phyloP scores from a whole-genome alignment of 2,797 vertebrate species.

The Valencia hispanica region DNA sequence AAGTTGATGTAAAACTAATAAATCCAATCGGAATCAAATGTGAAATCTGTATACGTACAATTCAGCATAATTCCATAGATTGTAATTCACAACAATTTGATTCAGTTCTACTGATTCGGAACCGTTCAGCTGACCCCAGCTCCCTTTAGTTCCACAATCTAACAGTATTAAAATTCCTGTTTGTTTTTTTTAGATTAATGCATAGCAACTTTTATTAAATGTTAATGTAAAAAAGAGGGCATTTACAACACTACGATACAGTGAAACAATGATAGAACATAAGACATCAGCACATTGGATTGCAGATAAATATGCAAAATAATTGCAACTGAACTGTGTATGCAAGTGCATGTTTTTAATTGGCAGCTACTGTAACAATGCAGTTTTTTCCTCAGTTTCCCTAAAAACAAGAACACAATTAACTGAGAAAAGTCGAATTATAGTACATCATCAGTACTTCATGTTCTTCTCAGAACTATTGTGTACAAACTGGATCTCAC shows the following conservation, averaged over 20 bases:
- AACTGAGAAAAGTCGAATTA: constrained; percentile 28
- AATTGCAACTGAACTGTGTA: not conserved
- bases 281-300: not conserved
- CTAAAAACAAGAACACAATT: constrained; percentile 17
- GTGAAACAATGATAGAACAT: not conserved
- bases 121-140: not conserved
- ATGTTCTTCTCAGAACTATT: not conserved
- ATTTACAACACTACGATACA: not conserved
- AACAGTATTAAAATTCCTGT: not conserved
- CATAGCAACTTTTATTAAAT: not conserved
- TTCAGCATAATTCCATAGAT: not conserved
- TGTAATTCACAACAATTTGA: not conserved
- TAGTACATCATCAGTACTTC: not conserved
- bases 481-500: not conserved
- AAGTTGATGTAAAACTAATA: not conserved
- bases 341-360: constrained; percentile 21
- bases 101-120: not conserved
- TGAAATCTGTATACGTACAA: not conserved
- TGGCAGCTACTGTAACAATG: constrained; percentile 14
- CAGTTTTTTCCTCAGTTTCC: constrained; percentile 10
- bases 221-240: not conserved
- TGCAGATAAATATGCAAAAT: not conserved
- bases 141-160: not conserved
- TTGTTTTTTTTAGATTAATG: not conserved
- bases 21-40: not conserved